phyloP scores from a whole-genome alignment of 2,797 vertebrate species.

The Paguma larvata region DNA sequence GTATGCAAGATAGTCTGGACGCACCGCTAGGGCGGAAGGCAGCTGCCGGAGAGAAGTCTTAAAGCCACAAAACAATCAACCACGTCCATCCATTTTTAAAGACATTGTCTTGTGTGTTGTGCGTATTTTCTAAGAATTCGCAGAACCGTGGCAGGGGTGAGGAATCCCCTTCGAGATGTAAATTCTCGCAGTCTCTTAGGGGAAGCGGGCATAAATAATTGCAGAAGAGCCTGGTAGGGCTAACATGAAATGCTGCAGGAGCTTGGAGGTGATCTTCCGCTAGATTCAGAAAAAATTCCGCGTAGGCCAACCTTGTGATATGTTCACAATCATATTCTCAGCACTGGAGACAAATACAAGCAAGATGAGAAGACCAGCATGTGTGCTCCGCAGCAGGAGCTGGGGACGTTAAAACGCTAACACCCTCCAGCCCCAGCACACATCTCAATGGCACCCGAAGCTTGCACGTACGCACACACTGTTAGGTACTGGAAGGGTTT shows the following conservation, averaged over 20 bases:
- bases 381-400: not conserved
- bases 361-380: not conserved
- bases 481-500: not conserved
- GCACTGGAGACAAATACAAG: not conserved
- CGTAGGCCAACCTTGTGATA: not conserved
- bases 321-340: not conserved
- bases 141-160: not conserved
- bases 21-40: not conserved
- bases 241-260: not conserved
- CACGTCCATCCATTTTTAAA: not conserved
- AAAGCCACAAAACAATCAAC: not conserved
- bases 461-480: accelerated
- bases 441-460: not conserved
- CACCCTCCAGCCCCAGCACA: accelerated
- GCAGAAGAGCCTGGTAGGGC: not conserved
- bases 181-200: not conserved
- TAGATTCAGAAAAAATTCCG: not conserved
- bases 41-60: not conserved
- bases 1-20: no score
- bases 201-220: not conserved
- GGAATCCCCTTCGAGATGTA: not conserved
- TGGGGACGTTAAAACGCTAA: not conserved
- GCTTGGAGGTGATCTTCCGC: not conserved
- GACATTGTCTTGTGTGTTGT: not conserved
- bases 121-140: not conserved